Evolutionary conservation across 2,888 invertebrate species (phyloP), one percentile per base, ranked within the genome.

Genomic region (Drosophila mayaguana): DNA sequence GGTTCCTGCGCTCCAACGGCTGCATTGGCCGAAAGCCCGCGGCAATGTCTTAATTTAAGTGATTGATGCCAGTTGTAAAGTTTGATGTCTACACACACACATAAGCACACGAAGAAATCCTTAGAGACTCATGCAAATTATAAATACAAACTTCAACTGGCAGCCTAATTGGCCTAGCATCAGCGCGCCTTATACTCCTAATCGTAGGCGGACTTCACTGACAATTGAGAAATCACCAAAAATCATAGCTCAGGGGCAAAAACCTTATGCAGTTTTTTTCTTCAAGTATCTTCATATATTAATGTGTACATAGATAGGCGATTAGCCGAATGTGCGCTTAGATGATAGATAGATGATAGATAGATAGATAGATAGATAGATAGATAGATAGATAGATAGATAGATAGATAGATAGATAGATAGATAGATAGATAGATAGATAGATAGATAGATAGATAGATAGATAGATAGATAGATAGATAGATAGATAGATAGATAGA

Each of bases 51-150:
- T 83, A 53, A 83, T 76, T 82, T 72, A 81, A 81, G 76, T 82
- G 83, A 81, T 83, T 83, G 79, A 81, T 79, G 79, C 63, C 75
- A 71, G 72, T 68, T 76, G 55, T 71, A 66, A 83, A 83, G 43
- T 81, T 72, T 78, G 60, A 72, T 59, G 54, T 53, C 45, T 32
- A 48, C 28, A 14, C 28, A 25, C 18, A 64, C 14, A 11, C 14
- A 45, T 38, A 62, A 34, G 8, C 20, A 64, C 36, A 38, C 36
- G n/a, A n/a, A n/a, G n/a, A n/a, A n/a, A n/a, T 76, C 67, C 62
- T 65, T 54, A n/a, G 38, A 63, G 76, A 75, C 51, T 72, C 57
- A 67, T 66, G 71, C 63, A 63, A 65, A 75, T 70, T 70, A 67
- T 62, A 75, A 75, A 69, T 43, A 22, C 42, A 43, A 34, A 63